Evolutionary conservation across 2,888 invertebrate genomes (phyloP), one percentile per base, ranked within the genome.

Genomic region (Leptothorax acervorum): DNA sequence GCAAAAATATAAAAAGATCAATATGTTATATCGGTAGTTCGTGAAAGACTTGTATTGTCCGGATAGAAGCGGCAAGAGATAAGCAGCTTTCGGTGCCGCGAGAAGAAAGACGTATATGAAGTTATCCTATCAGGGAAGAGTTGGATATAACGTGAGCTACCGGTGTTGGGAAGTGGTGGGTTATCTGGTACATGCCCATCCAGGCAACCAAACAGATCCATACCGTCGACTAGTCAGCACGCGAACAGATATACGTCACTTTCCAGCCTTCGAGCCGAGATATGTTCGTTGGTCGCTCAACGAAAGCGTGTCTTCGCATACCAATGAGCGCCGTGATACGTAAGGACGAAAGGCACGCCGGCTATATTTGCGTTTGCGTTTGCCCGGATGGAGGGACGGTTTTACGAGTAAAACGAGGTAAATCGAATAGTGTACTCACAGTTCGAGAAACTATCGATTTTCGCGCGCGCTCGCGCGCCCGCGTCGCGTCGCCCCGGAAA

Each of bases 221-320:
- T 35, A 66, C 57, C 60, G 83, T 45, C 88, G 87, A 87, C 83
- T 87, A 86, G 86, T 87, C 88, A 86, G 87, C 75, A 65, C 60
- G 74, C 73, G 76, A 62, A 57, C 66, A 76, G 75, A 75, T 83
- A 79, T 74, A 89, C 81, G 85, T 81, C 86, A 81, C 85, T 86
- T 87, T 53, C 57, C 82, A 75, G 83, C 82, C 84, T 76, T 82
- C 76, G 70, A 76, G 78, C 18, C 73, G 86, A 86, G 89, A 85
- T 89, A 87, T 53, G 86, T 86, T 83, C 84, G 55, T 75, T 82
- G 86, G 90, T 87, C 85, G 84, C 86, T 82, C 87, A 87, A 87
- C 85, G 84, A 66, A 83, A 86, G 63, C 92, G 89, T 92, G 92
- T 87, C 84, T 82, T 88, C 87, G 92, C 92, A 92, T 92, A 92